Conservation (phyloP, 1,140 invertebrate species). For the Camponotus floridanus region DNA sequence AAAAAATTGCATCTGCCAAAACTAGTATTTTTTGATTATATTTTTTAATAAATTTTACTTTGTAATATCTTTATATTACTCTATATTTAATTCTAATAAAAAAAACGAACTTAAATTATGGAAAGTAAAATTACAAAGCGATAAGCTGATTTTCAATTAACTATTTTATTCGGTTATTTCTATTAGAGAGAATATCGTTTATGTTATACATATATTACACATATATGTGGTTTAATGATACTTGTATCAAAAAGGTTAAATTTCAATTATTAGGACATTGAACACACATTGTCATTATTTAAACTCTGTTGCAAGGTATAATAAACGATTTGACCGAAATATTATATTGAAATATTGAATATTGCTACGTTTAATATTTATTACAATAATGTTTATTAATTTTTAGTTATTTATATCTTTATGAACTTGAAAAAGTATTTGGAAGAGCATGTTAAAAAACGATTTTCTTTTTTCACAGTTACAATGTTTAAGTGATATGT, state of each 20-base stretch:
- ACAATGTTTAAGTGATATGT: background rate
- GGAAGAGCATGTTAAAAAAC: background rate
- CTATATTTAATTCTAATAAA: too few species aligned
- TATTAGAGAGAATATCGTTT: background rate
- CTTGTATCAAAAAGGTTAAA: background rate
- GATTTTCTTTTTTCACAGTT: background rate
- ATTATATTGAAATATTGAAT: slow-evolving; percentile 9
- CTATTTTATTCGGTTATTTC: background rate
- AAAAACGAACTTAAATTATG: background rate
- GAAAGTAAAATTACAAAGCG: background rate
- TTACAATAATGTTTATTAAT: background rate
- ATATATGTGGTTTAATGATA: background rate
- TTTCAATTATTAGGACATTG: slow-evolving; percentile 35
- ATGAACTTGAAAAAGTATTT: background rate
- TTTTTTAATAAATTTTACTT: background rate
- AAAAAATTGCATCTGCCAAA: background rate
- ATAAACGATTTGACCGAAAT: background rate
- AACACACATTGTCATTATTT: background rate
- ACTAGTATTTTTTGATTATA: background rate
- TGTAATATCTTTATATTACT: too few species aligned
- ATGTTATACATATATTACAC: background rate
- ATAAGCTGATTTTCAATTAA: background rate
- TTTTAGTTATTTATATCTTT: background rate
- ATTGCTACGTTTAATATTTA: background rate
- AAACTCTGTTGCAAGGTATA: background rate